Conservation (phyloP, 2,797 vertebrate species). For the Sebastes miniatus region DNA sequence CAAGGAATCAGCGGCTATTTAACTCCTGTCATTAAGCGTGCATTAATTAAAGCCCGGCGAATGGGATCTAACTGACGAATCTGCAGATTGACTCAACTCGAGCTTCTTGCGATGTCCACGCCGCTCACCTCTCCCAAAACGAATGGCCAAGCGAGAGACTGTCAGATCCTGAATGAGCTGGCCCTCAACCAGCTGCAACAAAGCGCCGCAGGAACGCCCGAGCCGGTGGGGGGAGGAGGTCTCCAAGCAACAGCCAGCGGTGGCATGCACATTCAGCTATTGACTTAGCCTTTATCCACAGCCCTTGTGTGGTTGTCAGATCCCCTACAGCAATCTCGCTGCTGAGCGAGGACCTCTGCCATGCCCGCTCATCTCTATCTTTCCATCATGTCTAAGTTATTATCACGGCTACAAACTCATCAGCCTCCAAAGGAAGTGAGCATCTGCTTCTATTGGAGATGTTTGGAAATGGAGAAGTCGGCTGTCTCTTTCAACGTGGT, state of each 20-base stretch:
- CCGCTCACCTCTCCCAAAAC: slow-evolving; percentile 33
- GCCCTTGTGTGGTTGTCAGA: slow-evolving; percentile 61
- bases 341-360: slow-evolving; percentile 41
- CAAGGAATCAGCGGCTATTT: slow-evolving; percentile 1
- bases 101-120: not conserved
- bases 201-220: slow-evolving; percentile 56
- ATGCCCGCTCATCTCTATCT: slow-evolving; percentile 43
- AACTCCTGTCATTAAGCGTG: not conserved
- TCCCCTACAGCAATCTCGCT: slow-evolving; percentile 31
- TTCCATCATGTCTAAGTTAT: slow-evolving; percentile 33
- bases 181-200: slow-evolving; percentile 58
- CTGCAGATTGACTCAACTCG: not conserved
- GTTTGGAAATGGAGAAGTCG: slow-evolving; percentile 11
- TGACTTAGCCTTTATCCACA: slow-evolving; percentile 63
- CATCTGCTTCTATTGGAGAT: not conserved
- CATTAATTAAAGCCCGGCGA: slow-evolving; percentile 17
- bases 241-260: slow-evolving; percentile 69
- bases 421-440: slow-evolving; percentile 27
- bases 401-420: slow-evolving; percentile 29
- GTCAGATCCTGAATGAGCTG: slow-evolving; percentile 51
- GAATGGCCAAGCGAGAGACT: slow-evolving; percentile 27
- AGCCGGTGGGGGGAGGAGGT: slow-evolving; percentile 42
- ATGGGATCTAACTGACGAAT: not conserved
- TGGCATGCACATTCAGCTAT: slow-evolving; percentile 69
- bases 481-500: not conserved